Percentiles rank a stretch among this genome's conserved stretches.
These are phyloP conservation scores for Eupeodes corollae DNA, from an alignment of 1,140 invertebrate species.

Conservation along the genomic window DNA sequence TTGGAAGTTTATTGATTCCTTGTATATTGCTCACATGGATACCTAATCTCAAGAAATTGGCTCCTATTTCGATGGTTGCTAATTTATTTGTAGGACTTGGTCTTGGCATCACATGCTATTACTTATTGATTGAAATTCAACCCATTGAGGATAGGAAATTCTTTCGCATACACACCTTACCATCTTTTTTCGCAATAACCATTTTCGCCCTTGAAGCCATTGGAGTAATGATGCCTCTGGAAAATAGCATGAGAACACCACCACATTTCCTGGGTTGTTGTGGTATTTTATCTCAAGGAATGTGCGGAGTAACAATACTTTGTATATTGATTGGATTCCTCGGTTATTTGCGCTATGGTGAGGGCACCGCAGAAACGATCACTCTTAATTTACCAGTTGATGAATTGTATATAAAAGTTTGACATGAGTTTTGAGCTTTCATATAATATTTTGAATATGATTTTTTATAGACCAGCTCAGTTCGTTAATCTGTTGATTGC, in stretches of 20 bases:
- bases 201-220: slow-evolving; percentile 82
- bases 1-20: slow-evolving; percentile 50
- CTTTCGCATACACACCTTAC: slow-evolving; percentile 43
- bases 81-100: slow-evolving; percentile 67
- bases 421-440: slow-evolving; percentile 33
- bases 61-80: slow-evolving; percentile 70
- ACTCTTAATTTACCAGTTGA: slow-evolving; percentile 60
- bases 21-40: slow-evolving; percentile 63
- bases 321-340: slow-evolving; percentile 82
- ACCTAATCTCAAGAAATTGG: slow-evolving; percentile 67
- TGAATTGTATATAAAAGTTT: no score
- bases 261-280: slow-evolving; percentile 67
- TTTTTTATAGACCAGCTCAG: slow-evolving; percentile 58
- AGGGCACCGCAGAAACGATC: slow-evolving; percentile 52
- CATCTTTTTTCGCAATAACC: slow-evolving; percentile 55
- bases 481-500: slow-evolving; percentile 76
- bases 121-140: slow-evolving; percentile 48
- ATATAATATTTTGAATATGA: no score
- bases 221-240: slow-evolving; percentile 78
- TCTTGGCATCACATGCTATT: slow-evolving; percentile 67
- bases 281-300: slow-evolving; percentile 79
- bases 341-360: slow-evolving; percentile 72
- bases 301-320: slow-evolving; percentile 74
- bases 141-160: slow-evolving; percentile 34
- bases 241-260: slow-evolving; percentile 82